Conservation (phyloP, 1,140 invertebrate species). For the Schlechtendalia chinensis region DNA sequence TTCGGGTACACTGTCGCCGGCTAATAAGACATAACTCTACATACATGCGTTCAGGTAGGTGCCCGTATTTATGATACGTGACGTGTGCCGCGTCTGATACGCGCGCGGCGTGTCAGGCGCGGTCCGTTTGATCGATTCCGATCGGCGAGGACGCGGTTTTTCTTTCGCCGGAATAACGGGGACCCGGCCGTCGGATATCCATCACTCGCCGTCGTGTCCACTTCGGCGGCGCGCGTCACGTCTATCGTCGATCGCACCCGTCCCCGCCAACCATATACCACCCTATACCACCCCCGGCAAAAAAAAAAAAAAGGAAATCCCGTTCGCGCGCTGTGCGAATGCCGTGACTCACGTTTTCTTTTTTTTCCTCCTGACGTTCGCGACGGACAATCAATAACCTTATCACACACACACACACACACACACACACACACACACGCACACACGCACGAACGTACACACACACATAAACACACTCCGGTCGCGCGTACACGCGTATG, state of each 20-base stretch:
- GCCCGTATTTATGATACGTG: not conserved
- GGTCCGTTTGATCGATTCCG: not conserved
- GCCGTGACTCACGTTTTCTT: slow-evolving; percentile 38
- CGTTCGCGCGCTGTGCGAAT: not conserved
- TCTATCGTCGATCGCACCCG: not conserved
- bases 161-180: not conserved
- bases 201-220: not conserved
- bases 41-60: not conserved
- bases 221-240: not conserved
- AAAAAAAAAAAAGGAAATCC: no score
- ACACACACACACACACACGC: no score
- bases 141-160: not conserved
- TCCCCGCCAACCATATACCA: not conserved
- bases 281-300: not conserved
- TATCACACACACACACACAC: slow-evolving; percentile 22
- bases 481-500: slow-evolving; percentile 30
- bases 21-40: no score
- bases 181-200: not conserved
- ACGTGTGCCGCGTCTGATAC: not conserved
- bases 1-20: no score
- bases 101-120: not conserved
- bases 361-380: not conserved
- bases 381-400: slow-evolving; percentile 37
- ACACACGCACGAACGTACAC: no score
- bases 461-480: no score